Base-by-base conservation (phyloP, 2,797 vertebrate genomes). In the Cyclopterus lumpus region DNA sequence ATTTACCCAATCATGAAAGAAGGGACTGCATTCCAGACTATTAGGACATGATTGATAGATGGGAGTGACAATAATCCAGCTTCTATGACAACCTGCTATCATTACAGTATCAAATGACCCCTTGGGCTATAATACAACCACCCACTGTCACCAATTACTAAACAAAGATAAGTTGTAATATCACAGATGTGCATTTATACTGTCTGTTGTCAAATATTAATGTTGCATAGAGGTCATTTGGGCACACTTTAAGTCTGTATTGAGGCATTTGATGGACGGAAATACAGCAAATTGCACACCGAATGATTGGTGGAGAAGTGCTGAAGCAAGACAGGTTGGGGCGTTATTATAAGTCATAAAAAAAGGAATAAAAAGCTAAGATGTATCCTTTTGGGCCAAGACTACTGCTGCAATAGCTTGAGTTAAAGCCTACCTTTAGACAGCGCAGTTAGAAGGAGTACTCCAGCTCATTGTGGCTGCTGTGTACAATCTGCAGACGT, bases 71-170 rank as follows among this genome's bases (percentile, higher is more conserved):
- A 71, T 68, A 76, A 82, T 84, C 83, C 77, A 67, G 81, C 80
- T 59, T 71, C 59, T 63, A 58, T 90, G 91, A 91, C 91, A 92
- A 77, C 80, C 81, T 76, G 67, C 85, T 84, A 88, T 89, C 89
- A 88, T 93, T 93, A 91, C 75, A 73, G 79, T 92, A 87, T 90
- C 87, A 92, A 94, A 92, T 93, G 89, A 89, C 85, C 88, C 86
- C 88, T 42, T 77, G 65, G 90, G 88, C 77, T 85, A 70, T 81
- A 88, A 88, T 89, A 89, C 77, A 88, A 80, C 86, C 79, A 87
- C 72, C 80, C 70, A 78, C 78, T 91, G 91, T 91, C 90, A 89
- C 90, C 93, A 92, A 92, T 93, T 92, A 91, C 88, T 85, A 89
- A 89, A 90, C 85, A 91, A 91, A 91, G 91, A 91, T 88, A 90